phyloP scores from a whole-genome alignment of 2,113 vertebrate genomes.

The Cyphomyrus plagiostoma region DNA sequence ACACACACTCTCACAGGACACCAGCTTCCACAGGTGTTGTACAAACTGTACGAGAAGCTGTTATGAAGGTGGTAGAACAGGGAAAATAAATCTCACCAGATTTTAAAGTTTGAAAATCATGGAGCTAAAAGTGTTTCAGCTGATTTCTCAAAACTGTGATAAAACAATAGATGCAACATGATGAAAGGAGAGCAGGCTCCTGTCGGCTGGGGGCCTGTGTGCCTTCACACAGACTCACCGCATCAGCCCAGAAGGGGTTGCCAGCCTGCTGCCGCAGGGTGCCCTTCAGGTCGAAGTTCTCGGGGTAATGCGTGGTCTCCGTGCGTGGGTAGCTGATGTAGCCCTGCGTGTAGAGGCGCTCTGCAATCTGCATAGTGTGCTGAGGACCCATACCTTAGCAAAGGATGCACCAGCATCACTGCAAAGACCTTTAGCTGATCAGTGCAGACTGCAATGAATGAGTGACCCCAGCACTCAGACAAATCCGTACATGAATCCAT shows the following conservation, averaged over 20 bases:
- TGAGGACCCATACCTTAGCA: slow-evolving; percentile 86
- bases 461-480: neutral
- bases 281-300: slow-evolving; percentile 91
- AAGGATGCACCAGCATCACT: neutral
- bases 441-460: neutral
- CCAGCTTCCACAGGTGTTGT: neutral
- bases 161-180: neutral
- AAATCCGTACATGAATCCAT: neutral
- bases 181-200: neutral
- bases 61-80: neutral
- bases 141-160: neutral
- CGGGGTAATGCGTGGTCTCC: slow-evolving; percentile 93
- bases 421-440: neutral
- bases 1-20: neutral
- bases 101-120: neutral
- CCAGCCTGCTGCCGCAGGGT: slow-evolving; percentile 79
- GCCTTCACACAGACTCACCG: slow-evolving; percentile 58
- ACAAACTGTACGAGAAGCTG: neutral
- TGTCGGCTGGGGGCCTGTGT: neutral
- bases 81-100: neutral
- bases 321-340: slow-evolving; percentile 98
- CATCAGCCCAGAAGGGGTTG: slow-evolving; percentile 80
- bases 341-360: slow-evolving; percentile 90
- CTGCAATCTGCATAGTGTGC: slow-evolving; percentile 92
- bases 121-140: neutral